Percentiles rank a stretch among this genome's conserved stretches.
phyloP scores from a whole-genome alignment of 2,113 vertebrate genomes.

The Otocyon megalotis region DNA sequence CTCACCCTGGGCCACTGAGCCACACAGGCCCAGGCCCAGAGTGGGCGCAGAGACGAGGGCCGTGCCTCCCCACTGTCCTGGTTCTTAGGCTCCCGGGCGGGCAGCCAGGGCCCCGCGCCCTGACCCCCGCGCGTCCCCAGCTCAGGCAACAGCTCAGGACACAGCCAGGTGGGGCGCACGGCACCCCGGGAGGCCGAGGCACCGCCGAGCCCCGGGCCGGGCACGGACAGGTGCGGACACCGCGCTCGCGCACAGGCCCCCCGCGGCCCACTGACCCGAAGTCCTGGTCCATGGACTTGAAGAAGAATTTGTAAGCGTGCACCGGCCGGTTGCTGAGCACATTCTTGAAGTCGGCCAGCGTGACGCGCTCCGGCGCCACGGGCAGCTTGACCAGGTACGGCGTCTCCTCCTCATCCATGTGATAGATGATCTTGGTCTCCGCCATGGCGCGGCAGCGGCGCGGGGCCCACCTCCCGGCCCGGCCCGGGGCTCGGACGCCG shows the following conservation, averaged over 20 bases:
- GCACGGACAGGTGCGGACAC: not conserved
- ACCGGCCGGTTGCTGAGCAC: constrained; percentile 97
- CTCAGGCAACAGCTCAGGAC: not conserved
- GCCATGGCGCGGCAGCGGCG: constrained; percentile 91
- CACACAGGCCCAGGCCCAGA: not conserved
- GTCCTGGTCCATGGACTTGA: constrained; percentile 99
- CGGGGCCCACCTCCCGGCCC: constrained; percentile 56
- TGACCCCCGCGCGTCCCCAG: not conserved
- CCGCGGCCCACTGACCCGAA: constrained; percentile 92
- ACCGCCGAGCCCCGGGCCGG: constrained; percentile 88
- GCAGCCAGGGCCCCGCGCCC: not conserved
- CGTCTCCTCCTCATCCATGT: constrained; percentile 99
- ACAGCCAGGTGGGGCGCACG: not conserved
- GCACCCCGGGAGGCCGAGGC: too few relatives aligned
- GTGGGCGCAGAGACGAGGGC: not conserved
- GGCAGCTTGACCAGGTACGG: constrained; percentile 98
- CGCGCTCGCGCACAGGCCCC: not conserved
- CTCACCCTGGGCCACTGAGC: not conserved
- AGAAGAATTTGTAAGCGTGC: constrained; percentile 99
- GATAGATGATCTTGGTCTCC: constrained; percentile 99
- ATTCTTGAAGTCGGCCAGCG: constrained; percentile 98
- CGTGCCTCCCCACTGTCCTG: not conserved
- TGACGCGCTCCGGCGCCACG: constrained; percentile 96
- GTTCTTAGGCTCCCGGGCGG: not conserved
- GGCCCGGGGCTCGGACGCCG: constrained; percentile 78